Evolutionary conservation across 2,888 invertebrate genomes (phyloP), one percentile per base, ranked within the genome.

Genomic region (Eupsilia transversa): DNA sequence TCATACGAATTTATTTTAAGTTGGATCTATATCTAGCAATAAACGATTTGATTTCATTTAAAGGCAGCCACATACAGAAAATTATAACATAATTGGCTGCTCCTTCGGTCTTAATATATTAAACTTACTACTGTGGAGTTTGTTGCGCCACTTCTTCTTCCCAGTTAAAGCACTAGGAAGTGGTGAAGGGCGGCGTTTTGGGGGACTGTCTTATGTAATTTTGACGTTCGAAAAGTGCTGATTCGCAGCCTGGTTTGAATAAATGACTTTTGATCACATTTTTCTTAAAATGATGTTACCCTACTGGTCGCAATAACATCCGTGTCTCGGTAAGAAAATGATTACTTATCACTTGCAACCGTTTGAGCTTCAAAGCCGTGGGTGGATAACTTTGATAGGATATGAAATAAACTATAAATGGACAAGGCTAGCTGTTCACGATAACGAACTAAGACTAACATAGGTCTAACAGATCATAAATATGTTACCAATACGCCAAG

Each of bases 401-500:
- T 65, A 69, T 65, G 46, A 56, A 73, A 80, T 76, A 77, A 69
- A 70, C 77, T 35, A 57, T 63, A 63, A 76, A 76, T 63, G 49
- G 41, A 38, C 38, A 63, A 76, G 49, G 69, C 38, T 57, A 41
- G 46, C 49, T 66, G 61, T 81, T 67, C 49, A 41, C 64, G 68
- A 46, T 82, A 85, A 85, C 85, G 82, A 83, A 72, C 72, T 67
- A 60, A 63, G 57, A 69, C 43, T 33, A 56, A 79, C 66, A 79
- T 61, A 65, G 64, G 59, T 66, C 60, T 35, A 61, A 73, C 80
- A 61, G 80, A 76, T 83, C 79, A 56, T 75, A 81, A 83, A 81
- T 41, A 73, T 79, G 68, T 74, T 74, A 68, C 60, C 60, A 72
- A 84, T 80, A 75, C 63, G 70, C 74, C 65, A 74, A 61, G 30